Base-by-base conservation (phyloP, 2,888 invertebrate species). In the Cosmia trapezina region DNA sequence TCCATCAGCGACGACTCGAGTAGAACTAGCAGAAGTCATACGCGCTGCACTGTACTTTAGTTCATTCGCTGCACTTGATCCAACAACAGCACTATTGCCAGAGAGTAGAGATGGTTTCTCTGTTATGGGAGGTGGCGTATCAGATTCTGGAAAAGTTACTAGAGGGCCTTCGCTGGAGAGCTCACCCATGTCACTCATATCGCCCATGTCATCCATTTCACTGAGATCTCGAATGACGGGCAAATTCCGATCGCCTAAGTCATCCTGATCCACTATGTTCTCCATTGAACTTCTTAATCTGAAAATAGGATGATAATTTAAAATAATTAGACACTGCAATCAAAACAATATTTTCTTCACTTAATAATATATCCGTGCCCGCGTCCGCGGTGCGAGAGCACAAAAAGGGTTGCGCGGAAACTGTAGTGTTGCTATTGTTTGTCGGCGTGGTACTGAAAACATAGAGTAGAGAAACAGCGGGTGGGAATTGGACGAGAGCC, bases 31-130 rank as follows among this genome's bases (percentile, higher is more conserved):
- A 70, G 98, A 98, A 80, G 98, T 98, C 93, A 97, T 97, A 85
- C 98, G 97, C 90, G 98, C 98, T 93, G 98, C 98, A 93, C 98
- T 98, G 91, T 98, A 98, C 92, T 98, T 98, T 83, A 98, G 95
- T 72, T 98, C 98, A 89, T 98, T 98, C 43, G 97, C 96, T 12
- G 93, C 88, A 86, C 90, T 94, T 17, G 94, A 91, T 5, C 94
- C 94, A 62, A 94, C 92, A 9, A 94, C 90, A 19, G 91, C 90
- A 76, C 96, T 89, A 91, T 93, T 94, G 81, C 97, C 91, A 87
- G 96, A 89, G 53, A 95, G 89, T 86, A 96, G 84, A 69, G 92
- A 94, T 86, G 97, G 91, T 92, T 96, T 89, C 88, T 96, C 90
- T 91, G 92, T 90, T 75, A 92, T 89, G 66, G 97, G 97, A 33